Evolutionary conservation across 2,888 invertebrate genomes (phyloP).

Genomic region (Boloria euphrosyne): DNA sequence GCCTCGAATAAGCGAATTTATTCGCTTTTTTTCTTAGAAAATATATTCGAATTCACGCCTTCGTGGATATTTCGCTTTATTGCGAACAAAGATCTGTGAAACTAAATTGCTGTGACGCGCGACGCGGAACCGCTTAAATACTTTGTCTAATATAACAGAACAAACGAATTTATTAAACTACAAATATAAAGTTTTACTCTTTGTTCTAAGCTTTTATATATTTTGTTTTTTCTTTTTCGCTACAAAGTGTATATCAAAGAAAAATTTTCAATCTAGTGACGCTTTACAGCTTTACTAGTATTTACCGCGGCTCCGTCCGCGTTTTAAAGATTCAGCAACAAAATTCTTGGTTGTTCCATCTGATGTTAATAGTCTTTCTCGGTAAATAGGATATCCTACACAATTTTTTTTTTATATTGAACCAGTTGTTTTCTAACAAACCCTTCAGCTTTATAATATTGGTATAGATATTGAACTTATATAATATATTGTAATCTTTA

Average conservation of each 20-base stretch:
- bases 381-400: no score
- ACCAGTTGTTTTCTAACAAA: no score
- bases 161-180: constrained; percentile 7
- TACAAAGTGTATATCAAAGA: not conserved
- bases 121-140: constrained; percentile 17
- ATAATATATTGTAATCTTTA: no score
- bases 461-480: no score
- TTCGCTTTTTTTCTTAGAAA: constrained; percentile 36
- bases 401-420: no score
- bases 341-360: no score
- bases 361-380: no score
- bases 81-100: constrained; percentile 32
- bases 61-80: constrained; percentile 33
- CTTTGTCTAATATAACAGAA: constrained; percentile 18
- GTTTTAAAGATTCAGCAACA: no score
- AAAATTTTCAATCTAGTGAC: no score
- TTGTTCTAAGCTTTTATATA: not conserved
- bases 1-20: constrained; percentile 42
- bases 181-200: not conserved
- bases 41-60: constrained; percentile 36
- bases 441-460: no score
- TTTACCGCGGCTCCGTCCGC: no score
- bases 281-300: no score
- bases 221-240: not conserved
- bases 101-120: constrained; percentile 30